These are phyloP conservation scores for Macropodus opercularis DNA, from an alignment of 2,797 vertebrate species.

Conservation along the genomic window DNA sequence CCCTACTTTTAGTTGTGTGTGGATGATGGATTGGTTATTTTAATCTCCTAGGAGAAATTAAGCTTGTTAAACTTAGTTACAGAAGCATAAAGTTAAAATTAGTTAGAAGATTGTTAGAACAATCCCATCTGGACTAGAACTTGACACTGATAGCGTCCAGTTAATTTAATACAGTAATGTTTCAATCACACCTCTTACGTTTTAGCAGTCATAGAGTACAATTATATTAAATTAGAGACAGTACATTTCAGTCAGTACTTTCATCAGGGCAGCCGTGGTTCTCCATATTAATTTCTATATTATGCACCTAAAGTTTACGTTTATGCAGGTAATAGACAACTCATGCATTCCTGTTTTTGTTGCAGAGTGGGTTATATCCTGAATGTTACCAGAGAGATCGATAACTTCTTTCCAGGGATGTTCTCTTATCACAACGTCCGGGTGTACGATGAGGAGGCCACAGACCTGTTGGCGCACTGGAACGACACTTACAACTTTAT, in stretches of 20 bases:
- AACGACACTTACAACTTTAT: conserved; percentile 98
- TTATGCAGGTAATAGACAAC: background rate
- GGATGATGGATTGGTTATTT: too few species aligned
- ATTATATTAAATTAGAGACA: background rate
- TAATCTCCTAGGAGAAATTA: too few species aligned
- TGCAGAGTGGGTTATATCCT: conserved; percentile 93
- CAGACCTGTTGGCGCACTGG: conserved; percentile 95
- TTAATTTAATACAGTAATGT: conserved; percentile 1
- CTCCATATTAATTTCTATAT: background rate
- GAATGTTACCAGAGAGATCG: conserved; percentile 95
- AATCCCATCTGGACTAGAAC: background rate
- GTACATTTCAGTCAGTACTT: background rate
- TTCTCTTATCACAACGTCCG: conserved; percentile 94
- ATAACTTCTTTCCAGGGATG: conserved; percentile 95
- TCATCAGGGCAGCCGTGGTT: background rate
- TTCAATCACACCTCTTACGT: background rate
- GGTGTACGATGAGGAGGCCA: conserved; percentile 93
- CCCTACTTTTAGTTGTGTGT: too few species aligned
- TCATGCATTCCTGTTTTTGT: conserved; percentile 3
- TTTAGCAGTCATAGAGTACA: conserved; percentile 2
- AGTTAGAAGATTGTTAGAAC: too few species aligned
- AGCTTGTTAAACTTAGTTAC: too few species aligned
- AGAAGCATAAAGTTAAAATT: too few species aligned
- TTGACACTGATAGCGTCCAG: background rate
- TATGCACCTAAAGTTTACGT: background rate